Evolutionary conservation across 1,140 invertebrate genomes (phyloP), one percentile per base, ranked within the genome.

Genomic region (Zaprionus inermis): DNA sequence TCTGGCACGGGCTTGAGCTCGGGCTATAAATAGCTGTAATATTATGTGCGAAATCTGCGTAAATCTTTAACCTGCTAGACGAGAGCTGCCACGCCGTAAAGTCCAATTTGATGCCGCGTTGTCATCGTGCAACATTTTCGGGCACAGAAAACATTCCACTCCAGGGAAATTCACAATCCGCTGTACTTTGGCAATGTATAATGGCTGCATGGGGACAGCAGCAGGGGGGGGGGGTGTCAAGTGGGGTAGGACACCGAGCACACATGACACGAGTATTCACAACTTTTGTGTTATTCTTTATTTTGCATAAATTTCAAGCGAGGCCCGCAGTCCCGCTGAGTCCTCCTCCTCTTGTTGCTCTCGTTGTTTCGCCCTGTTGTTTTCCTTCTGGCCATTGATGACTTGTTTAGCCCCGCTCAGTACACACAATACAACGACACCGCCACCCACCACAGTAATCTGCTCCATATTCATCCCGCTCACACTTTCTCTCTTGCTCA

Each of bases 251-350:
- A 4, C 24, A 5, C 22, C n/a, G n/a, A n/a, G n/a, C 54, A 70
- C 81, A 85, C 69, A 81, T 79, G 71, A 78, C 81, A 81, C 52
- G 51, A 30, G 51, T 55, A 72, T 83, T 86, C 76, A 76, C 81
- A 90, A 81, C 77, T 77, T 90, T 82, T 88, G 72, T 83, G 67
- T 80, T 80, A 83, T 83, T 81, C 73, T 72, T 77, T 83, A 73
- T 77, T 89, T 89, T 89, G 81, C 84, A 89, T 90, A 90, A 90
- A 86, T 82, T 90, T 79, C 63, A 72, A 38, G 20, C 54, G 22
- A 56, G 10, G 34, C 34, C 22, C 28, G 44, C 63, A 49, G 41
- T 22, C 49, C 65, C 65, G 36, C 49, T 30, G 65, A 68, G 65
- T 36, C 46, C 36, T n/a, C 5, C 34, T 44, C 7, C n/a, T 16